These are phyloP conservation scores for Nettapus auritus DNA, from an alignment of 2,113 vertebrate species.

Conservation along the genomic window DNA sequence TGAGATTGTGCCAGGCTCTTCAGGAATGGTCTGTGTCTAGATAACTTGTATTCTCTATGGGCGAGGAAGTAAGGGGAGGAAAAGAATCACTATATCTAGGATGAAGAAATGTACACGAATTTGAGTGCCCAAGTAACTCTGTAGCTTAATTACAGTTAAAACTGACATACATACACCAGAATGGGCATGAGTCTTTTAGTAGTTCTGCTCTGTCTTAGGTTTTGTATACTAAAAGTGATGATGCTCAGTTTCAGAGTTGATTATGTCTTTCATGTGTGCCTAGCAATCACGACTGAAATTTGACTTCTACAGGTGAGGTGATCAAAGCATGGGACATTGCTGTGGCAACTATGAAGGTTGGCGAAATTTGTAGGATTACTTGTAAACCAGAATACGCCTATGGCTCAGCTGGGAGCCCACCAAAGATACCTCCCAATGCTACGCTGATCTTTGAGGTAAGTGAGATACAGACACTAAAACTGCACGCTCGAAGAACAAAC, in stretches of 20 bases:
- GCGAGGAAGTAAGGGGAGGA: not conserved
- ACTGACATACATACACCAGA: not conserved
- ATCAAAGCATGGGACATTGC: constrained; percentile 98
- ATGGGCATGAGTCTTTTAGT: not conserved
- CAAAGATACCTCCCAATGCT: constrained; percentile 93
- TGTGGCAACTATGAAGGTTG: constrained; percentile 92
- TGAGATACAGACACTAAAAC: not conserved
- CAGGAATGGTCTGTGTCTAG: not conserved
- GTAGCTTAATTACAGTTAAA: not conserved
- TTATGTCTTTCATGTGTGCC: not conserved
- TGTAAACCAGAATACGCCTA: constrained; percentile 97
- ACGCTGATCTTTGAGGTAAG: constrained; percentile 94
- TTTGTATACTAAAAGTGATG: not conserved
- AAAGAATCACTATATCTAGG: not conserved
- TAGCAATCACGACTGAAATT: not conserved
- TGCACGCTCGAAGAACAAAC: not conserved
- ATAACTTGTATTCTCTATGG: not conserved
- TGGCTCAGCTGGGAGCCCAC: constrained; percentile 93
- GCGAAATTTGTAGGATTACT: constrained; percentile 89
- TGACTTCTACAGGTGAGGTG: constrained; percentile 85
- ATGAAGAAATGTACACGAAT: not conserved
- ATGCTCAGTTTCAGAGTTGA: not conserved
- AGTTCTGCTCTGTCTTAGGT: not conserved
- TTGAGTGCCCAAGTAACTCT: not conserved
- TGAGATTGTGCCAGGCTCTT: not conserved